A percentile compares a stretch with the other conserved stretches of the same genome.
These are phyloP conservation scores for Anabas testudineus DNA, from an alignment of 2,797 vertebrate species.

Conservation along the genomic window DNA sequence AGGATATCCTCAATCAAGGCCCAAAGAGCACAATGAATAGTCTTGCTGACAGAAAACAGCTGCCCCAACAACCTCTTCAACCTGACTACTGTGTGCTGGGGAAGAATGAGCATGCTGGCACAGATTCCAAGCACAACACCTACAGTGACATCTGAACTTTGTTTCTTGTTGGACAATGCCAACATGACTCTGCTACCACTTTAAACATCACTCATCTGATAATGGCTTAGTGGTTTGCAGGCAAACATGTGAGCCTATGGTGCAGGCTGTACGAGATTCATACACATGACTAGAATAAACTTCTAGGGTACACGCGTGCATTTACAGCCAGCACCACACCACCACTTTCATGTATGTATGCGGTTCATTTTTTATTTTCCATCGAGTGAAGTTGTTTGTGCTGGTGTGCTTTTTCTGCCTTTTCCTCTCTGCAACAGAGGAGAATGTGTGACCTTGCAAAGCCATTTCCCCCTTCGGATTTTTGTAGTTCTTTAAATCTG, in stretches of 20 bases:
- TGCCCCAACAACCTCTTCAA: conserved; percentile 51
- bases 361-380: neutral
- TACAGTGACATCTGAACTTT: conserved; percentile 36
- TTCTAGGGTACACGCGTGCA: neutral
- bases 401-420: neutral
- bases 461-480: too few relatives aligned
- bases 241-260: neutral
- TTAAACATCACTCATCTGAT: conserved; percentile 29
- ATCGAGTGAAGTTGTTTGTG: neutral
- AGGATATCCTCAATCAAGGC: conserved; percentile 82
- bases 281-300: neutral
- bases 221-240: neutral
- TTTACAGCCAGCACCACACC: neutral
- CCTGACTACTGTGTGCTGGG: conserved; percentile 21
- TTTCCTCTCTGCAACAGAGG: neutral
- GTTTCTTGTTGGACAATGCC: conserved; percentile 7
- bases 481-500: neutral
- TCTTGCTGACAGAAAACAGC: conserved; percentile 62
- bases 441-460: neutral
- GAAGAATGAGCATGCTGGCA: conserved; percentile 14
- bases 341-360: neutral
- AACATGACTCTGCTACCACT: conserved; percentile 12
- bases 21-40: conserved; percentile 72
- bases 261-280: neutral
- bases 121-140: conserved; percentile 35